phyloP scores from a whole-genome alignment of 2,113 vertebrate species.

The Motacilla alba region DNA sequence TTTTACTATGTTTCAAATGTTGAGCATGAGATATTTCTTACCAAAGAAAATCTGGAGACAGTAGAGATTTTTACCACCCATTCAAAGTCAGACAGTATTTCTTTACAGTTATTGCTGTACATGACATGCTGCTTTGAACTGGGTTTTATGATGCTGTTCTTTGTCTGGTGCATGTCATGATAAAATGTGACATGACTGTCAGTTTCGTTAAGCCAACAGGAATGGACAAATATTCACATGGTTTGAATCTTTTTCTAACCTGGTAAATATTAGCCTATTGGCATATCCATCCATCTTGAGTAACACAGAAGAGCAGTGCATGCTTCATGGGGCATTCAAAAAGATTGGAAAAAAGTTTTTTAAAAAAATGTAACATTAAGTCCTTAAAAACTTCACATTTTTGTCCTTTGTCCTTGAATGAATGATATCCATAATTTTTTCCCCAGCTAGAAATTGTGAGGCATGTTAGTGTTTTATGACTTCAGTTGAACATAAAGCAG shows the following conservation, averaged over 20 bases:
- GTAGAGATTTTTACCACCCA: background rate
- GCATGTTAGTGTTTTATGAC: background rate
- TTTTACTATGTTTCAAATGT: background rate
- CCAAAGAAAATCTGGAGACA: background rate
- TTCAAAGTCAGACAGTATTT: background rate
- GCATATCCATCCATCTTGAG: background rate
- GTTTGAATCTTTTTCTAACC: conserved; percentile 11
- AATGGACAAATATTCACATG: conserved; percentile 46
- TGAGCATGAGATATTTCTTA: background rate
- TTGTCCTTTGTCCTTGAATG: background rate
- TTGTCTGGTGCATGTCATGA: conserved; percentile 27
- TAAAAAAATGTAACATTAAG: background rate
- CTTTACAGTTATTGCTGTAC: background rate
- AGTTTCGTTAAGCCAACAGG: conserved; percentile 53
- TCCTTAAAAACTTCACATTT: background rate
- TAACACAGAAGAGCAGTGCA: background rate
- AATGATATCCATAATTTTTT: background rate
- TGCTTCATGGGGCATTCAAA: background rate
- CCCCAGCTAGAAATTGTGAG: background rate
- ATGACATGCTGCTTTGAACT: conserved; percentile 3
- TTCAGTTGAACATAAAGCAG: background rate
- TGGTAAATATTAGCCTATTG: conserved; percentile 6
- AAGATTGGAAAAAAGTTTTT: background rate
- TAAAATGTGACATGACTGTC: conserved; percentile 58
- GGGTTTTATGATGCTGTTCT: background rate